phyloP scores from a whole-genome alignment of 2,113 vertebrate species.

The Tenebrosternarchus preto region DNA sequence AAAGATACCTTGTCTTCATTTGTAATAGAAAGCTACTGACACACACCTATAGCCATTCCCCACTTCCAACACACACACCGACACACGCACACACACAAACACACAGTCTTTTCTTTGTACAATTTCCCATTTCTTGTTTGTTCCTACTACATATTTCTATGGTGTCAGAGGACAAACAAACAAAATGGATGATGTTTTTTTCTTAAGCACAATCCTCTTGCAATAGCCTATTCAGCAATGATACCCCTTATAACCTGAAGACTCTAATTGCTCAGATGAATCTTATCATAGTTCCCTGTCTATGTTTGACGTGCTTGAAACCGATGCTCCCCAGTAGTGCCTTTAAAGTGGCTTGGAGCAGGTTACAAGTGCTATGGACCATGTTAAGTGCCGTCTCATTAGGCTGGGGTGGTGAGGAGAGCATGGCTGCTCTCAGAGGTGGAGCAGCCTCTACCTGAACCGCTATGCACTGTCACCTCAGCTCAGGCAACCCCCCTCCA shows the following conservation, averaged over 20 bases:
- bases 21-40: conserved; percentile 62
- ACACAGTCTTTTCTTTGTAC: conserved; percentile 27
- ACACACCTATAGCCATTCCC: conserved; percentile 52
- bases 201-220: background rate
- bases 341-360: conserved; percentile 63
- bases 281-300: conserved; percentile 24
- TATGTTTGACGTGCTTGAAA: conserved; percentile 30
- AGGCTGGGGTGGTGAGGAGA: conserved; percentile 53
- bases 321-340: conserved; percentile 49
- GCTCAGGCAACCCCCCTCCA: conserved; percentile 35
- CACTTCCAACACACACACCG: conserved; percentile 45
- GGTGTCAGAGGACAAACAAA: background rate
- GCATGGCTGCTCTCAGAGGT: conserved; percentile 34
- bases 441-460: conserved; percentile 54
- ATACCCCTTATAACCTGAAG: background rate
- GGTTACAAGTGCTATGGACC: conserved; percentile 61
- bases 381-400: conserved; percentile 65
- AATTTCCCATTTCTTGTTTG: background rate
- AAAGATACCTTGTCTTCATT: conserved; percentile 66
- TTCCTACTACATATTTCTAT: conserved; percentile 9
- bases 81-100: conserved; percentile 44
- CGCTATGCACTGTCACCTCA: conserved; percentile 66
- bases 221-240: background rate
- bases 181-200: background rate
- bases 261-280: conserved; percentile 1